Base-by-base conservation (phyloP, 2,797 vertebrate genomes). In the Cercopithecus neglectus region DNA sequence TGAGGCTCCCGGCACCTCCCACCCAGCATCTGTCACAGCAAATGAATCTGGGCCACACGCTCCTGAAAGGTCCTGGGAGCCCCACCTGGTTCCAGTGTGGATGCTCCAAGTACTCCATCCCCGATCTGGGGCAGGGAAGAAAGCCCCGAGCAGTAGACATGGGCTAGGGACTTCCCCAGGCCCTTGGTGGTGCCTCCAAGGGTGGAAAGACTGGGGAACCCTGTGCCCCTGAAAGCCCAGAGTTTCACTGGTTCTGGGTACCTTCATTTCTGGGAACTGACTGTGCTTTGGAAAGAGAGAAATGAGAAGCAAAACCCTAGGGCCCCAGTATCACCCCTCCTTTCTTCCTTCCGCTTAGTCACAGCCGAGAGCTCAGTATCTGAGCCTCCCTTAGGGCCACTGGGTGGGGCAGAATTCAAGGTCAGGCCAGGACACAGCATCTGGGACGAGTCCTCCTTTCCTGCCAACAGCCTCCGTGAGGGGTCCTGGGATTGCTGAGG, bases 271-370 rank as follows among this genome's bases (percentile, higher is more conserved):
- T 98, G 96, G 79, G 98, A 98, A 98, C 76, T 91, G 50, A 39
- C 50, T 95, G 16, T 74, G 93, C 95, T 97, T 93, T 79, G 91
- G 95, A 94, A 93, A 97, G 89, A 96, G 41, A 97, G 95, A 98
- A 98, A 96, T 95, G 97, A 98, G 97, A 98, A 98, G 95, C 96
- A 97, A 95, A 97, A 97, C 96, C 85, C 93, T 78, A 79, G 70
- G 84, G 90, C 94, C 94, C 78, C 94, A 91, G 89, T 39, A 24
- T 57, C 36, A 8, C n/a, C 61, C 36, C 28, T n/a, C 44, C 24
- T 21, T 95, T 87, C 93, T 95, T 87, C 92, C 97, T 97, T 97
- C 97, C 96, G 96, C 98, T 98, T 97, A 98, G 97, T 98, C 98
- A 98, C 53, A 94, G 92, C 59, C 75, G 21, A 96, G 92, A 89